Percentiles rank a stretch among this genome's conserved stretches.
Evolutionary conservation across 1,140 invertebrate species (phyloP).

Genomic region (Pararge aegeria): DNA sequence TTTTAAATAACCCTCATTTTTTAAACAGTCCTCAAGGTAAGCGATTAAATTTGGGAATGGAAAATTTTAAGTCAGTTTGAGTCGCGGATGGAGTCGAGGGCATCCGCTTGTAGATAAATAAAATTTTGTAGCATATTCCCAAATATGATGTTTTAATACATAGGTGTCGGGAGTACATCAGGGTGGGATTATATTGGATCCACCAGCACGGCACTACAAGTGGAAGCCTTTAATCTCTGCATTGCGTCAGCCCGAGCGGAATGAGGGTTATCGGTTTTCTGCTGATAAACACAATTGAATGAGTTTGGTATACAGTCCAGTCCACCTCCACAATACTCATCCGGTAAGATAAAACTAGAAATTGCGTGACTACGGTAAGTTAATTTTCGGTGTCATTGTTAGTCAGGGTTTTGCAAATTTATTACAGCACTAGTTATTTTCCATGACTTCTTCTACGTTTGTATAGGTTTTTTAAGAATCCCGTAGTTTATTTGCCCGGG

Average conservation of each 20-base stretch:
- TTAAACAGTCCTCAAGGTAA: no score
- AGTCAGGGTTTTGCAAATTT: no score
- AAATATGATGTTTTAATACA: slow-evolving; percentile 13
- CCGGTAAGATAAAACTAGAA: slow-evolving; percentile 55
- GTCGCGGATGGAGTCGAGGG: no score
- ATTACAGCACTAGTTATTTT: no score
- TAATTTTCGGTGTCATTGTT: slow-evolving; percentile 34
- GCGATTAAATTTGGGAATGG: no score
- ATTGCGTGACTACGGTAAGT: slow-evolving; percentile 37
- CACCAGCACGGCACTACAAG: slow-evolving; percentile 50
- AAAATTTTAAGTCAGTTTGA: no score
- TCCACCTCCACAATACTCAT: slow-evolving; percentile 49
- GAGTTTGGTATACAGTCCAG: slow-evolving; percentile 51
- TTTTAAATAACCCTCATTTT: no score
- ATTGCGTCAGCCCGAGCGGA: slow-evolving; percentile 69
- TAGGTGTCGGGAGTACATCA: slow-evolving; percentile 40
- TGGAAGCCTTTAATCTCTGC: slow-evolving; percentile 76
- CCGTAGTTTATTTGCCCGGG: no score
- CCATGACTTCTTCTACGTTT: no score
- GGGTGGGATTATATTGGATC: slow-evolving; percentile 56
- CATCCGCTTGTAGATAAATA: no score
- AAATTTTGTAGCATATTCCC: not conserved
- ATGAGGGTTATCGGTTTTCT: slow-evolving; percentile 72
- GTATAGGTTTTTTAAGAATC: no score
- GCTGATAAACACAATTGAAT: slow-evolving; percentile 73